These are phyloP conservation scores for Motacilla tschutschensis DNA, from an alignment of 2,113 vertebrate species.

Conservation along the genomic window DNA sequence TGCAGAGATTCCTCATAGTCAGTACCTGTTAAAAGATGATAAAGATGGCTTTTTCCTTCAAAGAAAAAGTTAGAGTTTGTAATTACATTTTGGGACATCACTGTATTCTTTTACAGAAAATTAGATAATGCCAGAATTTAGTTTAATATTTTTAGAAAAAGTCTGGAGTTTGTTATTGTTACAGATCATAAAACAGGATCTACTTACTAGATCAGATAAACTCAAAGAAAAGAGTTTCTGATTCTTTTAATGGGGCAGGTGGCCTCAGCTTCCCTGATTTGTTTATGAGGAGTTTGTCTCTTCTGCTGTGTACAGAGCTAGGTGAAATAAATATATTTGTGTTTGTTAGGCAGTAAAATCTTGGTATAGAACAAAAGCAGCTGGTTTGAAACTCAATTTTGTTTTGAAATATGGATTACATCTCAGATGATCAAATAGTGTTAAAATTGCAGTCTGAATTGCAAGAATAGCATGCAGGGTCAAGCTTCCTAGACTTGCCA, in stretches of 20 bases:
- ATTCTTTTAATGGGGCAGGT: not conserved
- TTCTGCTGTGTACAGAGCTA: not conserved
- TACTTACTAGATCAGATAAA: constrained; percentile 2
- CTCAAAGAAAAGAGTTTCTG: not conserved
- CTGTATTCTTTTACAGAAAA: not conserved
- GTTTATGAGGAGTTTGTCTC: not conserved
- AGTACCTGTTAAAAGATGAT: not conserved
- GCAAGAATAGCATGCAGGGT: not conserved
- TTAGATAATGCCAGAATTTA: not conserved
- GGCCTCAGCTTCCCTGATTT: not conserved
- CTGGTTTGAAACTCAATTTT: not conserved
- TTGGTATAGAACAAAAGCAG: not conserved
- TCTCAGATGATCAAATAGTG: not conserved
- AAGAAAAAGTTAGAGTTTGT: not conserved
- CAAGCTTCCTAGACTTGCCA: not conserved
- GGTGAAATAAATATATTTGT: not conserved
- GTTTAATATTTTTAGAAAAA: not conserved
- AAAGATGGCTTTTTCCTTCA: not conserved
- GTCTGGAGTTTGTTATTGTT: not conserved
- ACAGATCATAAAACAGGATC: not conserved
- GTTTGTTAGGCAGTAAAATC: not conserved
- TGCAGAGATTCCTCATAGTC: not conserved
- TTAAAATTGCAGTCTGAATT: not conserved
- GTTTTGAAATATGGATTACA: not conserved
- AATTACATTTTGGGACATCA: not conserved